Base-by-base conservation (phyloP, 1,140 invertebrate genomes). In the Papilio machaon region DNA sequence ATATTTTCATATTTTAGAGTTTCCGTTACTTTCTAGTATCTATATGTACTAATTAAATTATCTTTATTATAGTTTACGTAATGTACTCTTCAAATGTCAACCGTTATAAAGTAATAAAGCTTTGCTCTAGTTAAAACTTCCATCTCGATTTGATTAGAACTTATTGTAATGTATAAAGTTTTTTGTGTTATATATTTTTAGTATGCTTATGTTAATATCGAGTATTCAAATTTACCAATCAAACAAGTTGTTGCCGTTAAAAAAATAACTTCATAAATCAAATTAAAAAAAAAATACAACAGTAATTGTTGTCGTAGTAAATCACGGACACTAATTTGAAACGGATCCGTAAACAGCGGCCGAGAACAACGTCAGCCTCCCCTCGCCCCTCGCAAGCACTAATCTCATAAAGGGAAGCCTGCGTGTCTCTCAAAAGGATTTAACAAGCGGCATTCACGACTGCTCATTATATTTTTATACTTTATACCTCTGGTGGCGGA, bases 381-480 rank as follows among this genome's bases (percentile, higher is more conserved):
- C 84, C 83, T 76, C 81, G 82, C 85, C 88, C 86, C 89, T 80
- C 82, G 82, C 85, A 80, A 86, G 82, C 85, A 85, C 91, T 94
- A 93, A 94, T 92, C 91, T 88, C 89, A 91, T 86, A 94, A 94
- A 94, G 91, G 89, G 87, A 88, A 85, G 81, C 82, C 80, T 83
- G 83, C 87, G 86, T 80, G 83, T 80, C 90, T 87, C 91, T 94
- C 92, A 94, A 94, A 93, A 92, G 91, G 91, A 92, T 94, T 93
- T 94, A 94, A 94, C 92, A 94, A 94, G 93, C 91, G 88, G 85
- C 89, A 92, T 92, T 93, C 92, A 92, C 90, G 84, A 88, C 85
- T 91, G 85, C 91, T 94, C 93, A 94, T 94, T 94, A 94, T 94
- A 94, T 93, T 94, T 94, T 94, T 94, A 94, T 94, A 94, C 91